Conservation (phyloP, 2,888 invertebrate genomes). For the Cantharis rufa region DNA sequence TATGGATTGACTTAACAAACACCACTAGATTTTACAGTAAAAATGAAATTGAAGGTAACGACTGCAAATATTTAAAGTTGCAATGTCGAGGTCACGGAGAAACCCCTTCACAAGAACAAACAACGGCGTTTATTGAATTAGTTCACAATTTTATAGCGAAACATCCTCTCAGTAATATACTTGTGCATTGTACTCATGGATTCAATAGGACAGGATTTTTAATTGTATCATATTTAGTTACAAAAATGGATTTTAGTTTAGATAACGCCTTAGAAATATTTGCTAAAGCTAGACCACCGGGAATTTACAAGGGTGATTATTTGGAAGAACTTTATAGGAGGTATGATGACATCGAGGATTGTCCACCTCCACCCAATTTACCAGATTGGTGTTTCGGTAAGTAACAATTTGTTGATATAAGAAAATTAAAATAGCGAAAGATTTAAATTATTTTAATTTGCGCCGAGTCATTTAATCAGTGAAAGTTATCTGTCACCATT, state of each 20-base stretch:
- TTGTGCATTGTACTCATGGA: constrained; percentile 96
- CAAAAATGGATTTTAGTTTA: constrained; percentile 79
- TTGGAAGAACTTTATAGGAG: constrained; percentile 82
- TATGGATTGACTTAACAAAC: constrained; percentile 97
- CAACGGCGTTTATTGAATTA: constrained; percentile 77
- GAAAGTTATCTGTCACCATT: background rate
- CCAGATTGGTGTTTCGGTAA: constrained; percentile 86
- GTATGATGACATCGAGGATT: constrained; percentile 75
- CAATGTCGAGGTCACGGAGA: constrained; percentile 92
- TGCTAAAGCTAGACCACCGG: constrained; percentile 80
- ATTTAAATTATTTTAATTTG: background rate
- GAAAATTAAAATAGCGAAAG: background rate
- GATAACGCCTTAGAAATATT: constrained; percentile 83
- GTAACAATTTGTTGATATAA: background rate
- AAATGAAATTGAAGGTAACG: constrained; percentile 73
- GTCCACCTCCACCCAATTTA: constrained; percentile 72
- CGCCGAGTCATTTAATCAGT: background rate
- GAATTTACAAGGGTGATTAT: constrained; percentile 98
- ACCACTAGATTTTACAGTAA: constrained; percentile 91
- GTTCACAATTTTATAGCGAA: constrained; percentile 79
- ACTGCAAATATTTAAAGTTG: constrained; percentile 85
- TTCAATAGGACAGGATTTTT: constrained; percentile 98
- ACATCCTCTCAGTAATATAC: constrained; percentile 78
- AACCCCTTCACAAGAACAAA: constrained; percentile 86
- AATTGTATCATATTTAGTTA: constrained; percentile 88